Evolutionary conservation across 2,888 invertebrate genomes (phyloP), one percentile per base, ranked within the genome.

Genomic region (Octonoba sinensis): DNA sequence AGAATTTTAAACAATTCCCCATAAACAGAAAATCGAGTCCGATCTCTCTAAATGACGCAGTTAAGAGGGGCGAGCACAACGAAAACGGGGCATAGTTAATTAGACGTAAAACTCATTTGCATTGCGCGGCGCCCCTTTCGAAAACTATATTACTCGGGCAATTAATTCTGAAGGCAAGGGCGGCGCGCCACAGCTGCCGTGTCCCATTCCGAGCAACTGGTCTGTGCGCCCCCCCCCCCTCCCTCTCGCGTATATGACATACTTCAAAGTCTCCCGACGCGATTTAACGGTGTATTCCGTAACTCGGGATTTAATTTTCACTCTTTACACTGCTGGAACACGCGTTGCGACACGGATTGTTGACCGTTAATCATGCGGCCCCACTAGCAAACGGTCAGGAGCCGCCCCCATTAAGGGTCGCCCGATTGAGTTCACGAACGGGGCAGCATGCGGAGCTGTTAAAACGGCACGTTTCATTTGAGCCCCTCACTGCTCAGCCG

Each of bases 71-170:
- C 67, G 36, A 44, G 70, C 57, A 57, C 46, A 70, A 59, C 56
- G 57, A 47, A 60, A 67, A 65, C 74, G 71, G 78, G 72, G 78
- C 78, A 56, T 60, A 78, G 72, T 78, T 78, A 78, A 78, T 78
- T 72, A 72, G 78, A 78, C 78, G 78, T 78, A 78, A 78, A 78
- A 78, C 78, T 78, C 71, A 78, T 78, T 78, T 78, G 78, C 78
- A 78, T 78, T 65, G 72, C 65, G 46, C 44, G 22, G 51, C 47
- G 24, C 57, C 56, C 51, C 49, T 60, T 47, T 20, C 71, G 78
- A 78, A 78, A 78, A 78, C 78, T 78, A 65, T 78, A 78, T 78
- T 78, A 78, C 72, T 59, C 66, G 78, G 72, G 78, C 66, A 78
- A 78, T 78, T 78, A 78, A 78, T 78, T 78, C 72, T 57, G 65